A percentile compares a stretch with the other conserved stretches of the same genome.
Evolutionary conservation across 2,888 invertebrate genomes (phyloP).

Genomic region (Diloba caeruleocephala): DNA sequence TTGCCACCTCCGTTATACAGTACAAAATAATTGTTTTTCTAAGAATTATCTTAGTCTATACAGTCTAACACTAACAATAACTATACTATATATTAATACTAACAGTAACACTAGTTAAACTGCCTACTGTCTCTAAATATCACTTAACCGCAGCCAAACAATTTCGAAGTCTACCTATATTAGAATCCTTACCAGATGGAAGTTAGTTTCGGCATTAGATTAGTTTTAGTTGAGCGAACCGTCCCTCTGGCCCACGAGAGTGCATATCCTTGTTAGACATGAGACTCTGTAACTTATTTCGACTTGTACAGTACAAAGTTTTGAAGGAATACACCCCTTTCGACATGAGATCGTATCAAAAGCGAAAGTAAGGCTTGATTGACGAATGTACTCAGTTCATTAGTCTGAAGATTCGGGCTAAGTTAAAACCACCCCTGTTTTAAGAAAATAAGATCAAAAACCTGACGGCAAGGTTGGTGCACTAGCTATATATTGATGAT

Average conservation of each 20-base stretch:
- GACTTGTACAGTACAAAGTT: slow-evolving; percentile 70
- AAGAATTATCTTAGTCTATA: slow-evolving; percentile 2
- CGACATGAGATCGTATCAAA: slow-evolving; percentile 46
- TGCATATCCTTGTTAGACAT: slow-evolving; percentile 87
- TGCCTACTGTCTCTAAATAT: slow-evolving; percentile 54
- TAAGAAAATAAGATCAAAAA: too few relatives aligned
- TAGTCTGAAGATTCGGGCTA: slow-evolving; percentile 1
- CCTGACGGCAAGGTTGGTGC: too few relatives aligned
- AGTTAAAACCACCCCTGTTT: background rate
- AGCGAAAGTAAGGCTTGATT: slow-evolving; percentile 44
- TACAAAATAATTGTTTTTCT: too few relatives aligned
- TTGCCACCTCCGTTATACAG: too few relatives aligned
- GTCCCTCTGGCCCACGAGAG: slow-evolving; percentile 71
- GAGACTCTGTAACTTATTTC: slow-evolving; percentile 80
- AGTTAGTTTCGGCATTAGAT: slow-evolving; percentile 79
- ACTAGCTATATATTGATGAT: too few relatives aligned
- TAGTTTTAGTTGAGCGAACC: slow-evolving; percentile 70
- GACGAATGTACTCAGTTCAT: slow-evolving; percentile 38
- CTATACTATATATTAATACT: too few relatives aligned
- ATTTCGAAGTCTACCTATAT: slow-evolving; percentile 59
- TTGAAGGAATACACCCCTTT: slow-evolving; percentile 60
- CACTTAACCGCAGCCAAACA: slow-evolving; percentile 61
- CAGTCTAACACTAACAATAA: slow-evolving; percentile 24
- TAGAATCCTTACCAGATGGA: slow-evolving; percentile 60
- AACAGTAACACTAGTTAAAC: slow-evolving; percentile 36